Conservation (phyloP, 1,140 invertebrate genomes). For the Ericerus pela region DNA sequence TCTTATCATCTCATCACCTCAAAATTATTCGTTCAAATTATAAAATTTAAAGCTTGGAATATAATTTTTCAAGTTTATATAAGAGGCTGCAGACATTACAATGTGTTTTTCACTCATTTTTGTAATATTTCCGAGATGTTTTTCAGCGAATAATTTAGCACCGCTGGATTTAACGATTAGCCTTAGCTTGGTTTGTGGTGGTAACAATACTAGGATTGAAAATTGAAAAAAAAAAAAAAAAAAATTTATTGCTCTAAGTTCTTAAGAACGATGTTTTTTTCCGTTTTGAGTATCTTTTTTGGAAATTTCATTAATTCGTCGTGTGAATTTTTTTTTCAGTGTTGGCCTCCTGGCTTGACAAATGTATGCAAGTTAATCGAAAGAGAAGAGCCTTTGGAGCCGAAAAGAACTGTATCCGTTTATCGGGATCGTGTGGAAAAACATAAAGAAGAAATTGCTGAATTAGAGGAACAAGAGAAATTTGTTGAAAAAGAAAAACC, state of each 20-base stretch:
- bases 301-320: not conserved
- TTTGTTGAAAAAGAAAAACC: slow-evolving; percentile 64
- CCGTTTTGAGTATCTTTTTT: not conserved
- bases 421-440: slow-evolving; percentile 82
- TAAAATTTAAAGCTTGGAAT: too few relatives aligned
- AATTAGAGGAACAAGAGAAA: slow-evolving; percentile 64
- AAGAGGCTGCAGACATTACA: too few relatives aligned
- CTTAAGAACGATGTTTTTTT: not conserved
- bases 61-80: too few relatives aligned
- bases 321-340: slow-evolving; percentile 27
- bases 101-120: too few relatives aligned
- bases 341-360: slow-evolving; percentile 55
- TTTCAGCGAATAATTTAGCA: too few relatives aligned
- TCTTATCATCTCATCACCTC: too few relatives aligned
- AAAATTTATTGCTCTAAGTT: not conserved
- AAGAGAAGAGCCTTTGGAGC: slow-evolving; percentile 57
- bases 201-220: too few relatives aligned
- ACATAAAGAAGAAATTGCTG: slow-evolving; percentile 76
- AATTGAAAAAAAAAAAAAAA: too few relatives aligned
- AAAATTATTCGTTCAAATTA: too few relatives aligned
- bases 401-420: slow-evolving; percentile 78
- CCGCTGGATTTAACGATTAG: too few relatives aligned
- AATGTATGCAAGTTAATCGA: slow-evolving; percentile 45
- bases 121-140: too few relatives aligned
- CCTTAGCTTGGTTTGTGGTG: too few relatives aligned